A percentile compares a stretch with the other conserved stretches of the same genome.
Conservation (phyloP, 2,113 vertebrate genomes). For the Anseranas semipalmata region DNA sequence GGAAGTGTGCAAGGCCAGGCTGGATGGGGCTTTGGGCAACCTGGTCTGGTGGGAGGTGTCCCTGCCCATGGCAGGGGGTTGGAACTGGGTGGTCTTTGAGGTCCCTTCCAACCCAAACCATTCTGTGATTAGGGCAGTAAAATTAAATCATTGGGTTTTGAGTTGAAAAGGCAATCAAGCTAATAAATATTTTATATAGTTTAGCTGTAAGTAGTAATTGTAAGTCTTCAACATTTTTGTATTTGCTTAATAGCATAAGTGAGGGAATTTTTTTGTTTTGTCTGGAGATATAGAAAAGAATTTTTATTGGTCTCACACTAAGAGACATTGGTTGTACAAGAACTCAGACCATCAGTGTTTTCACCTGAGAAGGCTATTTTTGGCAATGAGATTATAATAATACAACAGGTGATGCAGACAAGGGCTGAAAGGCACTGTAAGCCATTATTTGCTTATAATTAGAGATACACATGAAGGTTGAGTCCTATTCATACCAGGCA, state of each 20-base stretch:
- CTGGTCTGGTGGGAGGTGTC: background rate
- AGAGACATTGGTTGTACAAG: background rate
- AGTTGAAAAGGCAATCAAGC: background rate
- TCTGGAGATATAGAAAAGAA: background rate
- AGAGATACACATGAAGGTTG: rapidly evolving
- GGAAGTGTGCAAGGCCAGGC: too few relatives aligned
- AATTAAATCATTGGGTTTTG: background rate
- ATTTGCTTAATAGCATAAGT: background rate
- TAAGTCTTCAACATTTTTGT: background rate
- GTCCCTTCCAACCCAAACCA: background rate
- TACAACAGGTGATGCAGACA: background rate
- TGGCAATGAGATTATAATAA: background rate
- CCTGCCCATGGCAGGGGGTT: background rate
- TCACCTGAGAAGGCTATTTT: background rate
- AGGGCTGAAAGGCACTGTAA: background rate
- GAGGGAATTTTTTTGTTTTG: rapidly evolving
- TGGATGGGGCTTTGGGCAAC: background rate
- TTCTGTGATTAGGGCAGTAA: background rate
- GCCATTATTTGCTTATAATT: background rate
- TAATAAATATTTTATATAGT: background rate
- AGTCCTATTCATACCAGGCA: background rate
- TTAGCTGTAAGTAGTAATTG: background rate
- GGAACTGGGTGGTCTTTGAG: background rate
- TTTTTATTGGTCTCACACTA: background rate
- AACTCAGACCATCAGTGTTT: background rate